phyloP scores from a whole-genome alignment of 1,140 invertebrate genomes.

The Euwallacea fornicatus region DNA sequence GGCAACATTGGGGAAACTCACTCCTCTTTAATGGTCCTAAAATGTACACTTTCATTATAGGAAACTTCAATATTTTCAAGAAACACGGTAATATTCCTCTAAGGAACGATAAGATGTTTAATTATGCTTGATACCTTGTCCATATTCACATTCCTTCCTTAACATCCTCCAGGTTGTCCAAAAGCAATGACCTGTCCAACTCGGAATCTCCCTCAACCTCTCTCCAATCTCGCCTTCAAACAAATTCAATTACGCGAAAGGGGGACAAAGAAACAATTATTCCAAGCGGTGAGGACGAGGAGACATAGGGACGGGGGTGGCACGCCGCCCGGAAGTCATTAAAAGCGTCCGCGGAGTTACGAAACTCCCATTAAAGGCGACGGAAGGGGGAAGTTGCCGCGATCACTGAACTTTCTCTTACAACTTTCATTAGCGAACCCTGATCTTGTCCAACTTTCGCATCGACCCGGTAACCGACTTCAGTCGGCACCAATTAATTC shows the following conservation, averaged over 20 bases:
- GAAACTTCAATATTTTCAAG: no score
- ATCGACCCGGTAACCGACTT: conserved; percentile 51
- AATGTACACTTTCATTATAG: no score
- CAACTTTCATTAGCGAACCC: conserved; percentile 51
- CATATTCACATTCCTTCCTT: background rate
- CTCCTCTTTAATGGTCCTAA: no score
- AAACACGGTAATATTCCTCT: no score
- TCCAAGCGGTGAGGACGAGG: conserved; percentile 13
- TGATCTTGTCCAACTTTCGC: conserved; percentile 53
- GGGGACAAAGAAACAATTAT: conserved; percentile 33
- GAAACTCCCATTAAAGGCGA: conserved; percentile 37
- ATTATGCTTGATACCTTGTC: background rate
- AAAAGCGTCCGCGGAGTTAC: conserved; percentile 39
- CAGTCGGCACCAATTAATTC: conserved; percentile 49
- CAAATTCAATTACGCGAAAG: conserved; percentile 35
- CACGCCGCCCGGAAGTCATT: conserved; percentile 37
- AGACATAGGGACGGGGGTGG: background rate
- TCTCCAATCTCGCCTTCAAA: background rate
- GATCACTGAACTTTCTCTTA: conserved; percentile 49
- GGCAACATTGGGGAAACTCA: no score
- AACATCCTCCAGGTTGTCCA: background rate
- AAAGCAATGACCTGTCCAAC: conserved; percentile 11
- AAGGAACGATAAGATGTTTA: no score
- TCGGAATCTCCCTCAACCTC: background rate
- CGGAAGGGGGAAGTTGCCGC: conserved; percentile 24